phyloP scores from a whole-genome alignment of 2,113 vertebrate species.

The Haemorhous mexicanus region DNA sequence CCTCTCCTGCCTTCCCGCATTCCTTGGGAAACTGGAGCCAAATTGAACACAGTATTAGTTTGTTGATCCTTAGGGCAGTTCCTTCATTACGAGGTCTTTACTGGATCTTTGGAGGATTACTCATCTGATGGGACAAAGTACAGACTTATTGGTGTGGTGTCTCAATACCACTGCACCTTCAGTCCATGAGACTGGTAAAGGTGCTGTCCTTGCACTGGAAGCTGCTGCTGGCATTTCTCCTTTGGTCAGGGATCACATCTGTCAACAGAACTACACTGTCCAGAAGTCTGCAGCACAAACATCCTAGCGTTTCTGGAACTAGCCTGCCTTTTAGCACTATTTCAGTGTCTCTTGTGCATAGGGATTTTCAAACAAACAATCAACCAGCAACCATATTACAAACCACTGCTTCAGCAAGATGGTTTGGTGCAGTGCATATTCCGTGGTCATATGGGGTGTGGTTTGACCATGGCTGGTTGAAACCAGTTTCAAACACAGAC shows the following conservation, averaged over 20 bases:
- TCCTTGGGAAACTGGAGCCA: background rate
- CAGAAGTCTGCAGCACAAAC: conserved; percentile 33
- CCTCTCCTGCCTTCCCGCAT: background rate
- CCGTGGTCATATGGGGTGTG: conserved; percentile 20
- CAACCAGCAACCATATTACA: conserved; percentile 30
- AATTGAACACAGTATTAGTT: background rate
- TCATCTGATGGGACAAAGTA: background rate
- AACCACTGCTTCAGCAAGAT: conserved; percentile 39
- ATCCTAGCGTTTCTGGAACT: background rate
- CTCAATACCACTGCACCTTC: background rate
- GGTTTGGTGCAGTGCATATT: conserved; percentile 12
- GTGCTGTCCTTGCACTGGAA: background rate
- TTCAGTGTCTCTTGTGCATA: conserved; percentile 42
- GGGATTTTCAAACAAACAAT: conserved; percentile 37
- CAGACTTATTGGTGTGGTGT: background rate
- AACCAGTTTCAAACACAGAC: background rate
- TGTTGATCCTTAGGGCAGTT: background rate
- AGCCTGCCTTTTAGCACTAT: conserved; percentile 11
- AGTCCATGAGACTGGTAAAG: background rate
- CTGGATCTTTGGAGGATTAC: background rate
- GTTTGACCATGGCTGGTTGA: conserved; percentile 26
- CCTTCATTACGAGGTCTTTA: background rate
- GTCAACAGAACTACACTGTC: background rate
- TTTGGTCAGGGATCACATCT: background rate
- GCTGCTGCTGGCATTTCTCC: background rate